phyloP scores from a whole-genome alignment of 2,888 invertebrate species.

The Drosophila diplacantha region DNA sequence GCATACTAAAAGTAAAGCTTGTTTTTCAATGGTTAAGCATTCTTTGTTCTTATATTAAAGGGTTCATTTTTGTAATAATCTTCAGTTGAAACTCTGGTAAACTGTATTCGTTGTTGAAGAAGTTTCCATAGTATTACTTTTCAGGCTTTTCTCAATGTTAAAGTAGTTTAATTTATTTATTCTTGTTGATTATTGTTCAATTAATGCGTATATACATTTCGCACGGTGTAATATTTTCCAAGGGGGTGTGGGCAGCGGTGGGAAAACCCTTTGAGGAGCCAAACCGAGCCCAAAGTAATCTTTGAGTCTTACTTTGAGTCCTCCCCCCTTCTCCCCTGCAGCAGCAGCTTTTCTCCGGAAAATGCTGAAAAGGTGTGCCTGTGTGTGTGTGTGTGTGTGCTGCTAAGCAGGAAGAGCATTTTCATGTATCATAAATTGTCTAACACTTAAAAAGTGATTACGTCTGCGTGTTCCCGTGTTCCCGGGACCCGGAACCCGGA shows the following conservation, averaged over 20 bases:
- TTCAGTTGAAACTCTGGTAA: not conserved
- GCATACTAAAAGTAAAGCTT: not conserved
- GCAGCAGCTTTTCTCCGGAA: constrained; percentile 1
- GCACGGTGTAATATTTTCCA: not conserved
- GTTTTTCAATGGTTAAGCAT: not conserved
- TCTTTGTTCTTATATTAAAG: not conserved
- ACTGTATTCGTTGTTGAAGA: too few relatives aligned
- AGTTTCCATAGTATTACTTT: too few relatives aligned
- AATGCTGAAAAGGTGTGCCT: constrained; percentile 34
- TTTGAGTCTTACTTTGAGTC: constrained; percentile 57
- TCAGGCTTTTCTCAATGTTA: not conserved
- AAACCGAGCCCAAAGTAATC: constrained; percentile 56
- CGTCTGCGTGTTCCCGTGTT: constrained; percentile 58
- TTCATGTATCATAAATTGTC: constrained; percentile 73
- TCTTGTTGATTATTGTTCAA: not conserved
- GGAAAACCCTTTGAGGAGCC: constrained; percentile 61
- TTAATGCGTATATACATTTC: not conserved
- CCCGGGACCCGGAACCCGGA: not conserved
- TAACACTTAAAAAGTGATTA: constrained; percentile 74
- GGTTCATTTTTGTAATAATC: not conserved
- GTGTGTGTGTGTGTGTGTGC: constrained; percentile 1
- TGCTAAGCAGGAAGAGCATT: constrained; percentile 50
- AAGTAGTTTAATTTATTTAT: not conserved
- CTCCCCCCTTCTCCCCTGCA: not conserved
- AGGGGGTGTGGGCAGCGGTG: not conserved